Conservation (phyloP, 2,888 invertebrate genomes). For the Cheilosia pagana region DNA sequence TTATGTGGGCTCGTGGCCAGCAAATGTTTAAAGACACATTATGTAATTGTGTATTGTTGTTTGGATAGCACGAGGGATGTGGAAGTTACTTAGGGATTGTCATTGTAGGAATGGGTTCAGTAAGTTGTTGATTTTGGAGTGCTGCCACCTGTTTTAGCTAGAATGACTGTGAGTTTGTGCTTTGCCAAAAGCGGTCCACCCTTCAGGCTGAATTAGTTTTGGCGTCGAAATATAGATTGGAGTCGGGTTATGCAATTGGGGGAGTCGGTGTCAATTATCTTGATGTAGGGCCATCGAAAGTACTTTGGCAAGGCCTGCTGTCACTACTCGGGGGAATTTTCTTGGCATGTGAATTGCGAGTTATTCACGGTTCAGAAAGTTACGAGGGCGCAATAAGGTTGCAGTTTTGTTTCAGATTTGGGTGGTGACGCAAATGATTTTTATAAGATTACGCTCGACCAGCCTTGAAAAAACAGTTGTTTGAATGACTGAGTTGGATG, state of each 20-base stretch:
- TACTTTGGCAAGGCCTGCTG: not conserved
- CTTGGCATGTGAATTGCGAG: not conserved
- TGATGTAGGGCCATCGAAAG: not conserved
- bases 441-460: no score
- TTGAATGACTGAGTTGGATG: no score
- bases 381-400: not conserved
- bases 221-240: conserved; percentile 10
- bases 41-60: conserved; percentile 53
- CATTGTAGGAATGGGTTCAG: conserved; percentile 32
- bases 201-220: conserved; percentile 38
- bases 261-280: not conserved
- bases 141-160: conserved; percentile 44
- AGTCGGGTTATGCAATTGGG: conserved; percentile 9
- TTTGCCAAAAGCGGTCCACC: conserved; percentile 44
- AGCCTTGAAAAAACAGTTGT: no score
- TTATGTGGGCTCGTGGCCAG: conserved; percentile 48
- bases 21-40: conserved; percentile 6
- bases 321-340: no score
- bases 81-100: conserved; percentile 7
- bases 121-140: conserved; percentile 64
- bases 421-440: no score
- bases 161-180: not conserved
- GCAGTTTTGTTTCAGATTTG: no score
- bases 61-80: not conserved
- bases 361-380: not conserved